Evolutionary conservation across 2,797 vertebrate species (phyloP).

Genomic region (Oryzias sinensis): DNA sequence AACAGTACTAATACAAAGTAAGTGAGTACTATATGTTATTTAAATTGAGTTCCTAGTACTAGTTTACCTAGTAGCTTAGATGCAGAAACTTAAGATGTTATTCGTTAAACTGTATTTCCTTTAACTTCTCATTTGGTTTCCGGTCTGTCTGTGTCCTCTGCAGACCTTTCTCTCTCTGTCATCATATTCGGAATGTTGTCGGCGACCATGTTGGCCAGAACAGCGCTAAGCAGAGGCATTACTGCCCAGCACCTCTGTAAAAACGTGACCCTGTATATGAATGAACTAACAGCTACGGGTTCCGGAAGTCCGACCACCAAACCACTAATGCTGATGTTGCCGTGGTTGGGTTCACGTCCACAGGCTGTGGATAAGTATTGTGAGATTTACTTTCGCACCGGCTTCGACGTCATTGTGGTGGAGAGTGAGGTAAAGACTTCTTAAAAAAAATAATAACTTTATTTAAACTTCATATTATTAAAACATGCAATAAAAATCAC

Average conservation of each 20-base stretch:
- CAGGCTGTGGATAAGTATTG: slow-evolving; percentile 70
- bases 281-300: slow-evolving; percentile 21
- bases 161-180: not conserved
- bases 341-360: slow-evolving; percentile 72
- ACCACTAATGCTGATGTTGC: slow-evolving; percentile 74
- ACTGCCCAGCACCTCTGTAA: slow-evolving; percentile 65
- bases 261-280: slow-evolving; percentile 67
- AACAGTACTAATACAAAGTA: too few species aligned
- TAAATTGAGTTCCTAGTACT: too few species aligned
- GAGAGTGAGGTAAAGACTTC: slow-evolving; percentile 62
- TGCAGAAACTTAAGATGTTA: too few species aligned
- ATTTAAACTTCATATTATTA: too few species aligned
- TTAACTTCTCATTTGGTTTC: not conserved
- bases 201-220: slow-evolving; percentile 48
- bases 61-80: too few species aligned
- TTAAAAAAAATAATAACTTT: not conserved
- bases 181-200: too few species aligned
- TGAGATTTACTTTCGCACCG: slow-evolving; percentile 69
- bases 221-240: slow-evolving; percentile 46
- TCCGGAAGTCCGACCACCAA: slow-evolving; percentile 13
- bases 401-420: slow-evolving; percentile 73
- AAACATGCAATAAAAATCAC: too few species aligned
- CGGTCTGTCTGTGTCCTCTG: not conserved
- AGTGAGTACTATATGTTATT: too few species aligned
- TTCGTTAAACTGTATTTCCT: not conserved